These are phyloP conservation scores for Barypeithes pellucidus DNA, from an alignment of 2,888 invertebrate species.

Conservation along the genomic window DNA sequence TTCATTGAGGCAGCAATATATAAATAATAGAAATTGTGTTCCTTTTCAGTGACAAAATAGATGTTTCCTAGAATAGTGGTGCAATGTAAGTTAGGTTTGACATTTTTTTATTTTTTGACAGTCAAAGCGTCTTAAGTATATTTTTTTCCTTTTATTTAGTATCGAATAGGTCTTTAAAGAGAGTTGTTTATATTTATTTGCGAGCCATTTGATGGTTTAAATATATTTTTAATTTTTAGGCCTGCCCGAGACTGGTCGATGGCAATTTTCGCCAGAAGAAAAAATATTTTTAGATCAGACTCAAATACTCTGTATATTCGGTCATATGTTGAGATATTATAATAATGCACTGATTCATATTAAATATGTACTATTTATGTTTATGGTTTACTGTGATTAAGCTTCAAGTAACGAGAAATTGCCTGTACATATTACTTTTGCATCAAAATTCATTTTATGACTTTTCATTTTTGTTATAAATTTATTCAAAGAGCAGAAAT, in stretches of 20 bases:
- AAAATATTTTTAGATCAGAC: slow-evolving; percentile 49
- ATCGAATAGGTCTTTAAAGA: background rate
- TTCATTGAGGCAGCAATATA: slow-evolving; percentile 1
- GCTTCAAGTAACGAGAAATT: slow-evolving; percentile 68
- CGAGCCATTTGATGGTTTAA: slow-evolving; percentile 31
- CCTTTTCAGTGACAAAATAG: slow-evolving; percentile 20
- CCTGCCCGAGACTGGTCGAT: background rate
- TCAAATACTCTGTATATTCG: slow-evolving; percentile 65
- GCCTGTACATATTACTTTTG: slow-evolving; percentile 69
- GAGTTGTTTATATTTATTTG: slow-evolving; percentile 2
- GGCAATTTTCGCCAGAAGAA: slow-evolving; percentile 4
- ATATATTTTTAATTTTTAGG: slow-evolving; percentile 20
- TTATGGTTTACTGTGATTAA: slow-evolving; percentile 71
- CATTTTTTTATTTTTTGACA: slow-evolving; percentile 12
- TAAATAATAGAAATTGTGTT: slow-evolving; percentile 9
- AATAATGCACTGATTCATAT: slow-evolving; percentile 69
- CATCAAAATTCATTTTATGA: slow-evolving; percentile 65
- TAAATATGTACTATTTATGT: slow-evolving; percentile 69
- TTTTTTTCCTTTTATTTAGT: background rate
- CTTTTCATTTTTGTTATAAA: slow-evolving; percentile 61
- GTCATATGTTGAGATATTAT: slow-evolving; percentile 67
- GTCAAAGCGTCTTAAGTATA: slow-evolving; percentile 14
- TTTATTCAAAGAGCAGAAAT: slow-evolving; percentile 65
- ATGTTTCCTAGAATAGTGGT: slow-evolving; percentile 28
- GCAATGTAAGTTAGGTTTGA: slow-evolving; percentile 29